phyloP scores from a whole-genome alignment of 2,797 vertebrate genomes.

The Anguilla obscura region DNA sequence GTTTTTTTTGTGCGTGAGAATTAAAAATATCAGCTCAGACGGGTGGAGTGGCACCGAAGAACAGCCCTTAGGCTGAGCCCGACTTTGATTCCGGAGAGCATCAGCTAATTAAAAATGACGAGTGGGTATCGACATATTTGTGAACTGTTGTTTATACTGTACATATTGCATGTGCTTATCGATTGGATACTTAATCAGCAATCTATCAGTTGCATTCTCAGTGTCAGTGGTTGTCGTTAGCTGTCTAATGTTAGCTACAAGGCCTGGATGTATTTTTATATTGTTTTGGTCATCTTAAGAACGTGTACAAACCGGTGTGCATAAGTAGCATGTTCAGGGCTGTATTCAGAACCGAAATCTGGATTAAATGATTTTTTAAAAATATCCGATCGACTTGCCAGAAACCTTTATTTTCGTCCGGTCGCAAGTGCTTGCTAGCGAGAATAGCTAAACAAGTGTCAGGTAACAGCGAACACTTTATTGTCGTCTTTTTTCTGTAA shows the following conservation, averaged over 20 bases:
- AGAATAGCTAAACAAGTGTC: background rate
- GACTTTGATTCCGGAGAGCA: conserved; percentile 30
- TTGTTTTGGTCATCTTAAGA: background rate
- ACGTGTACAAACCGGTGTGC: background rate
- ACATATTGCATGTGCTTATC: background rate
- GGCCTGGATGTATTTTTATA: background rate
- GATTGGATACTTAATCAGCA: background rate
- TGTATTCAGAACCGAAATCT: background rate
- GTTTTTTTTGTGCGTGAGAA: background rate
- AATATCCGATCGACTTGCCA: background rate
- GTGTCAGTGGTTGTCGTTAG: background rate
- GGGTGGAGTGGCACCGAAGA: conserved; percentile 21
- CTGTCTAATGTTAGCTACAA: background rate
- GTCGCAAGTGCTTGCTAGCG: background rate
- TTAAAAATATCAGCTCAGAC: conserved; percentile 19
- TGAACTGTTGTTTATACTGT: background rate
- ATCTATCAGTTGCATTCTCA: background rate
- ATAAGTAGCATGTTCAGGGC: background rate
- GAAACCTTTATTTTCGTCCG: background rate
- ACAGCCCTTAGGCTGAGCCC: conserved; percentile 46
- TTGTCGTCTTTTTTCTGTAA: background rate
- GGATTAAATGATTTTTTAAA: background rate
- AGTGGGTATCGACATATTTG: conserved; percentile 33
- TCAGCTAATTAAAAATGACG: conserved; percentile 46
- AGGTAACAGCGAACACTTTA: background rate